Base-by-base conservation (phyloP, 2,113 vertebrate genomes). In the Pangasianodon hypophthalmus region DNA sequence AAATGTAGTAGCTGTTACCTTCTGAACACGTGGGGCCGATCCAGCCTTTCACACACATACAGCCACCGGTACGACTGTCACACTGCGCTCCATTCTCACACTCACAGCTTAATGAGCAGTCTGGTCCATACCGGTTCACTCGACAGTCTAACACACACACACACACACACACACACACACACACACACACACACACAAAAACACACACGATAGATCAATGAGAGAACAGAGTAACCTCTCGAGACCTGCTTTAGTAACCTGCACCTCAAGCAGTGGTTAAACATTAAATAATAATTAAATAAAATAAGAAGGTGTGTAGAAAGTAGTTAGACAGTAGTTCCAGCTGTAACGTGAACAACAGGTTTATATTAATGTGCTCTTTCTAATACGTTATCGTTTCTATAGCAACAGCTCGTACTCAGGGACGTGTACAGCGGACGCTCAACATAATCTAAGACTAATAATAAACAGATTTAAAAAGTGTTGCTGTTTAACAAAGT, bases 21-120 rank as follows among this genome's bases (percentile, higher is more conserved):
- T 99, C 97, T 46, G 81, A 95, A 90, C 98, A 99, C 0, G 90
- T 96, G 11, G 93, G 92, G 10, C 98, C 98, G 0, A 92, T 92
- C 95, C 96, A 94, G 77, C 96, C 95, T 0, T 92, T 88, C 50
- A 95, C 88, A 26, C 98, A 99, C 91, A 81, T 95, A 90, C 98
- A 99, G 88, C 93, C 96, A 24, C 98, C 98, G 0, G 91, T 98
- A 16, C 88, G 91, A 0, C 93, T 92, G 52, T 96, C 92, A 0
- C 98, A 99, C 89, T 94, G 94, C 0, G 96, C 94, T 4, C 95
- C 96, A 24, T 96, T 92, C 52, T 92, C 90, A 13, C 98, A 99
- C 87, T 95, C 93, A 24, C 98, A 99, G 50, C 19, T 54, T 93
- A 97, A 93, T 1, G 90, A 56, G 86, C 98, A 99, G 92, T 95